Evolutionary conservation across 2,888 invertebrate genomes (phyloP).

Genomic region (Onthophagus sagittarius): DNA sequence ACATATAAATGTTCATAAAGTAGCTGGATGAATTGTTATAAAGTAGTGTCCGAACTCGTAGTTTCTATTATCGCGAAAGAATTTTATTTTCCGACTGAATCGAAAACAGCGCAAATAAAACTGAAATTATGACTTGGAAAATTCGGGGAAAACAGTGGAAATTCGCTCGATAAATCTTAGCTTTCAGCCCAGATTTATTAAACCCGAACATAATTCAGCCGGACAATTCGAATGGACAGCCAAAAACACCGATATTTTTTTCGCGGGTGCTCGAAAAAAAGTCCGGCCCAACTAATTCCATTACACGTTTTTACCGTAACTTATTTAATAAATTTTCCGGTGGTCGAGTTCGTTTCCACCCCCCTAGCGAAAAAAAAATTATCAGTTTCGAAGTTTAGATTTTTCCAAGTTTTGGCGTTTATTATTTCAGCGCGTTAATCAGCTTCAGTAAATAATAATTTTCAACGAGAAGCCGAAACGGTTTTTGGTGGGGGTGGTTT

Average conservation of each 20-base stretch:
- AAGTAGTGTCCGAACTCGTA: neutral
- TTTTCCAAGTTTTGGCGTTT: conserved; percentile 6
- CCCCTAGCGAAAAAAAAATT: neutral
- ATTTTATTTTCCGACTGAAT: neutral
- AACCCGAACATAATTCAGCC: conserved; percentile 19
- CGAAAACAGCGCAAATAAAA: neutral
- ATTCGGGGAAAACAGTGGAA: neutral
- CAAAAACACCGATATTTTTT: conserved; percentile 22
- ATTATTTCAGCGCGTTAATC: conserved; percentile 36
- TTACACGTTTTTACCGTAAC: conserved; percentile 24
- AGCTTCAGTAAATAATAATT: conserved; percentile 47
- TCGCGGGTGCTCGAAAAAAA: conserved; percentile 16
- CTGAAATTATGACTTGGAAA: neutral
- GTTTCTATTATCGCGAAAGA: neutral
- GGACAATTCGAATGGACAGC: conserved; percentile 18
- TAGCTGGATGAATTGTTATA: neutral
- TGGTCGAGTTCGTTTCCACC: neutral
- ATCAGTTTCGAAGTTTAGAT: neutral
- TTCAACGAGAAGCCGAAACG: conserved; percentile 37
- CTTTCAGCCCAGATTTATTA: conserved; percentile 18
- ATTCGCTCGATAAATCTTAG: conserved; percentile 21
- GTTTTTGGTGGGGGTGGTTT: conserved; percentile 32
- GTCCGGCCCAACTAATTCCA: conserved; percentile 18
- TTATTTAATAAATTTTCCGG: conserved; percentile 22
- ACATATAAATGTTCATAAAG: neutral